Base-by-base conservation (phyloP, 1,140 invertebrate species). In the Ectropis grisescens region DNA sequence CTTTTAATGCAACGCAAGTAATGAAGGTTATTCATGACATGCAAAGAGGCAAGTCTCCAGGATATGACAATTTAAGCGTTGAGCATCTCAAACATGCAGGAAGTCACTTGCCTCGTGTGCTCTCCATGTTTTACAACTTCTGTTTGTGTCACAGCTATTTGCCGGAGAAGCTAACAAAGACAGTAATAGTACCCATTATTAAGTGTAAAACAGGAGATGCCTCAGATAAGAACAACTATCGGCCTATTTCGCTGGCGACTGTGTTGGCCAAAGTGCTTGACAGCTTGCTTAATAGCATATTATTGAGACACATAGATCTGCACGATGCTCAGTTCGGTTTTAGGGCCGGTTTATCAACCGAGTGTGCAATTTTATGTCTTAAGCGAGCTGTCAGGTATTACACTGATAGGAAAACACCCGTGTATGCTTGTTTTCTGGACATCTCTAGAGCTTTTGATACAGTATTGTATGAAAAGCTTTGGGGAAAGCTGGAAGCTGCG, bases 331-430 rank as follows among this genome's bases (percentile, higher is more conserved):
- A 30, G 15, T 30, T 30, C 12, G 29, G 13, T 16, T 30, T 30
- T 13, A 13, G 15, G 9, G 13, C 15, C 4, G 29, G 29, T 1
- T 16, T 30, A 13, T 30, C 29, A 1, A 30, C 29, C 3, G 29
- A 30, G 13, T 15, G 29, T 9, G 12, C 29, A 9, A 30, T 30
- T 2, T n/a, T 30, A 8, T 30, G 12, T 16, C 2, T 14, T 6
- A 30, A 30, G 15, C 13, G 15, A 9, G 12, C 29, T 30, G 29
- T 14, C 29, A 16, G 29, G 13, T 30, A 30, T 9, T 31, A 31
- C 14, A 19, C 29, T 2, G 29, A 14, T 3, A 31, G 13, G 13
- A 31, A 31, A 16, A 31, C 29, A 10, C 8, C 13, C 3, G 13
- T 31, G 11, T 31, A 16, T 16, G 13, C 29, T 5, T 31, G 29